Evolutionary conservation across 2,888 invertebrate species (phyloP).

Genomic region (Leptothorax acervorum): DNA sequence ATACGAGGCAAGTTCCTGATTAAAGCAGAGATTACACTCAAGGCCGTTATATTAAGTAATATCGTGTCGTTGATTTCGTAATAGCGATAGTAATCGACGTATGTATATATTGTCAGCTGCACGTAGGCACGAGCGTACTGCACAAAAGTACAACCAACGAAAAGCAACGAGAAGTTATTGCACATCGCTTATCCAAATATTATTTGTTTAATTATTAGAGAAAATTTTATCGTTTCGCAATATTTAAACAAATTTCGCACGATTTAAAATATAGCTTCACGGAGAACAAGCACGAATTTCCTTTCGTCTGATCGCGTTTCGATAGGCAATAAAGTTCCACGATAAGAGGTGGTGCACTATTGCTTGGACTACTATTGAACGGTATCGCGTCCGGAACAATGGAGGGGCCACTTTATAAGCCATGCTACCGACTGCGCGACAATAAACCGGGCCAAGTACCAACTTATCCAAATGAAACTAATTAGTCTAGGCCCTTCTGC

Average conservation of each 20-base stretch:
- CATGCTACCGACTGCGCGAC: conserved; percentile 7
- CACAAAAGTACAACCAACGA: not conserved
- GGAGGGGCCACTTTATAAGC: conserved; percentile 44
- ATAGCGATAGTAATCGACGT: conserved; percentile 43
- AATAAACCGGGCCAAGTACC: conserved; percentile 77
- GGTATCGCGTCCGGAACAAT: conserved; percentile 39
- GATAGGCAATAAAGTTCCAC: conserved; percentile 3
- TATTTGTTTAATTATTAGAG: not conserved
- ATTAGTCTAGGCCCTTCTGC: conserved; percentile 70
- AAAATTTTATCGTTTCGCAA: not conserved
- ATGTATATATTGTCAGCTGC: not conserved
- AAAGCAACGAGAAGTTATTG: not conserved
- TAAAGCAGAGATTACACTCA: conserved; percentile 38
- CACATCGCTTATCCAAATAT: not conserved
- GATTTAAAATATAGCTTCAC: not conserved
- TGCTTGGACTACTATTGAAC: conserved; percentile 3
- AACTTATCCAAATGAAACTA: conserved; percentile 77
- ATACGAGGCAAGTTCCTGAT: conserved; percentile 35
- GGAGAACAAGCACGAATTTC: not conserved
- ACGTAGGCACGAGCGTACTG: not conserved
- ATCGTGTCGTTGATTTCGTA: conserved; percentile 33
- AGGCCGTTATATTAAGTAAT: conserved; percentile 47
- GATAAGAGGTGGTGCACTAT: conserved; percentile 23
- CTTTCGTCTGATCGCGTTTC: conserved; percentile 17
- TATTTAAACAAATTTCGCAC: not conserved